Conservation (phyloP, 2,888 invertebrate genomes). For the Schizaphis graminum region DNA sequence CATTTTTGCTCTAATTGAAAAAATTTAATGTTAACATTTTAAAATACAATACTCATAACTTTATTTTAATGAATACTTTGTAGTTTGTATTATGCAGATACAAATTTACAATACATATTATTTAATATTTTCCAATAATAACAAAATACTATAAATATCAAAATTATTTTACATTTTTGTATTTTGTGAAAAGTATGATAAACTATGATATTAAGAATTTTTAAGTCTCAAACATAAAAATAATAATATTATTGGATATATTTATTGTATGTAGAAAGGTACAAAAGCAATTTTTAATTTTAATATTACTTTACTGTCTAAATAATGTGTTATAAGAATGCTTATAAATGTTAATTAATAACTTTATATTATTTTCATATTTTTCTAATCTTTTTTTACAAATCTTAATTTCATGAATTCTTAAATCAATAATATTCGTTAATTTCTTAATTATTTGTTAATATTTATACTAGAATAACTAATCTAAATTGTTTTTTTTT, state of each 20-base stretch:
- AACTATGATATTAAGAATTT: not conserved
- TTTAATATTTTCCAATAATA: not conserved
- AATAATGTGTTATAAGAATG: not conserved
- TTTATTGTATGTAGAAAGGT: not conserved
- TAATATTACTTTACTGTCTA: not conserved
- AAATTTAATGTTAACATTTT: not conserved
- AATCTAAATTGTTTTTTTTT: conserved; percentile 68
- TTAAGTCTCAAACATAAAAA: not conserved
- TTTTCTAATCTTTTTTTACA: not conserved
- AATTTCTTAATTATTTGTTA: not conserved
- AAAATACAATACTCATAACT: not conserved
- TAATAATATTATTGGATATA: not conserved
- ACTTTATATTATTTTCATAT: not conserved
- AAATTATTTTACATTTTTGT: not conserved
- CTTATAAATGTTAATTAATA: not conserved
- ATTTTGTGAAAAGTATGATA: not conserved
- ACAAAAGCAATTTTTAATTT: not conserved
- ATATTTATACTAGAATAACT: not conserved
- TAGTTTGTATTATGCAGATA: not conserved
- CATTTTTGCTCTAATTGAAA: not conserved
- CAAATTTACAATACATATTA: not conserved
- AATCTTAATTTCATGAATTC: not conserved
- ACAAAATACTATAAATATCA: not conserved
- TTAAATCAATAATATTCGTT: not conserved
- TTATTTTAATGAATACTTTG: not conserved